Conservation (phyloP, 2,888 invertebrate genomes). For the Nemotelus nigrinus region DNA sequence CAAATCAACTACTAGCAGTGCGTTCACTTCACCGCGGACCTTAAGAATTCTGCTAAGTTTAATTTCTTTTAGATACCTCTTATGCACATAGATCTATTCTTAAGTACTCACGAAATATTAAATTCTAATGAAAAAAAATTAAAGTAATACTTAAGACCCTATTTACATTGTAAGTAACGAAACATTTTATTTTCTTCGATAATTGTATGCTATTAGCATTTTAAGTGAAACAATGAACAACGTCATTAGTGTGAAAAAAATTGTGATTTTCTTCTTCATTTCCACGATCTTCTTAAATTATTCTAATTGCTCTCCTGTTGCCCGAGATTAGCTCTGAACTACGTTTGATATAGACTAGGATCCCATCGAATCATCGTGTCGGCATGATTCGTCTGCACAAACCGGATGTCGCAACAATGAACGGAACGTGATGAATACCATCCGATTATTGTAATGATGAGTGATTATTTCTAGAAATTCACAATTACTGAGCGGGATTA, state of each 20-base stretch:
- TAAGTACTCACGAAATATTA: background rate
- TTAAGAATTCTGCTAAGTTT: slow-evolving; percentile 15
- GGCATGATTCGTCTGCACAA: background rate
- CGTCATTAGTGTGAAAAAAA: slow-evolving; percentile 32
- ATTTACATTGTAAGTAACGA: slow-evolving; percentile 30
- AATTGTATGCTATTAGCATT: slow-evolving; percentile 37
- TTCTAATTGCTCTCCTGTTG: slow-evolving; percentile 28
- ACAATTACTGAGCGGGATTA: background rate
- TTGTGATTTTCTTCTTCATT: slow-evolving; percentile 33
- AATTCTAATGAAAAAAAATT: slow-evolving; percentile 24
- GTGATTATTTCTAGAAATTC: slow-evolving; percentile 23
- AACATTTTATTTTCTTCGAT: slow-evolving; percentile 35
- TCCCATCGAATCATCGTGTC: background rate
- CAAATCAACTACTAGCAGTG: slow-evolving; percentile 39
- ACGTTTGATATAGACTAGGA: slow-evolving; percentile 4
- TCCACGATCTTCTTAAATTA: slow-evolving; percentile 8
- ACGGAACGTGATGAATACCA: slow-evolving; percentile 5
- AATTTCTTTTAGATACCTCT: slow-evolving; percentile 23
- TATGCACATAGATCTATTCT: slow-evolving; percentile 20
- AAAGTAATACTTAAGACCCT: slow-evolving; percentile 28
- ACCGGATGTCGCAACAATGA: background rate
- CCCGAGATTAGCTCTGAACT: background rate
- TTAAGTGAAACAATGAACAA: background rate
- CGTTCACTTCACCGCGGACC: background rate
- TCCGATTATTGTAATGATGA: slow-evolving; percentile 18